Evolutionary conservation across 2,797 vertebrate species (phyloP), one percentile per base, ranked within the genome.

Genomic region (Chromis chromis): DNA sequence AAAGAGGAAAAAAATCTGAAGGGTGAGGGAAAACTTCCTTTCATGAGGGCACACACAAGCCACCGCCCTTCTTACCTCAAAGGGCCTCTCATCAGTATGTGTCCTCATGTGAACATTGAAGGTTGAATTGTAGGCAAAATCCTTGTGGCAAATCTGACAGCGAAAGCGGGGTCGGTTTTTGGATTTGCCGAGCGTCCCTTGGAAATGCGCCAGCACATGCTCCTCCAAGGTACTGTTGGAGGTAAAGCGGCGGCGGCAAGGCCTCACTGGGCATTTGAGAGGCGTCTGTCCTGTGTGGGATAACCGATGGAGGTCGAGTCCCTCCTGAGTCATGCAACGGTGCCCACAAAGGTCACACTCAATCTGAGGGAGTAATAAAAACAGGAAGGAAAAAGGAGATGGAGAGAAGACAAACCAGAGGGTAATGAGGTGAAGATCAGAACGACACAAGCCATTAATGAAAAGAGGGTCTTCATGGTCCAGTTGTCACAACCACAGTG

Each of bases 261-360:
- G 94, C 58, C 88, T 83, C 61, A 95, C 92, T 0, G 95, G 95
- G 81, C 95, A 96, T 67, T 94, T 95, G 65, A 95, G 94, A 3
- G 95, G 94, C 0, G 95, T 95, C 87, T 95, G 95, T 68, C 95
- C 95, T 1, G 95, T 95, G 91, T 96, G 95, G 67, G 95, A 95
- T 54, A 96, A 85, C 11, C 94, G 93, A 76, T 96, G 95, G 70
- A 96, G 93, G 81, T 96, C 95, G 4, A 96, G 92, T 33, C 94
- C 93, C 82, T 95, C 95, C 84, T 95, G 94, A 27, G 95, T 95
- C 88, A 95, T 94, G 74, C 95, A 96, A 70, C 94, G 94, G 81
- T 96, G 95, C 19, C 95, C 94, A 1, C 95, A 96, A 58, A 95
- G 93, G 89, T 95, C 95, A 25, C 95, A 96, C 60, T 96, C 96